Evolutionary conservation across 1,140 invertebrate genomes (phyloP), one percentile per base, ranked within the genome.

Genomic region (Chrysopa pallens): DNA sequence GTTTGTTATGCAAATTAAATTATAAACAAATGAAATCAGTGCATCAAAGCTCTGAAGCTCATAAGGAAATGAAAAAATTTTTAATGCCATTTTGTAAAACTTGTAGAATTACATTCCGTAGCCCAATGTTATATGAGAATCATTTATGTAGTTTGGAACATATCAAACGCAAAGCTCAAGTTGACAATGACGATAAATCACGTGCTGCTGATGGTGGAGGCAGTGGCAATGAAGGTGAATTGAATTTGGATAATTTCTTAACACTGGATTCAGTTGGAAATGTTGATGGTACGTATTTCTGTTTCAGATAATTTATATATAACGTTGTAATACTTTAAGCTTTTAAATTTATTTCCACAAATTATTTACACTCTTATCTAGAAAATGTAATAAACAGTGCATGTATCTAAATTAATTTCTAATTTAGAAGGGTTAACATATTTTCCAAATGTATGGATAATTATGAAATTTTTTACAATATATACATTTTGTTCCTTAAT

Each of bases 211-310:
- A 56, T 31, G 52, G 48, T 38, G 52, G 49, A 12, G 47, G 38
- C 12, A 78, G 73, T 48, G 75, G 62, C 1, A 75, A 76, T 50
- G 78, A 80, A 46, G 76, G 78, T 39, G 78, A 82, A 56, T 70
- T 80, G 4, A 78, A 84, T 64, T 67, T 85, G 37, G 80, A 84
- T 40, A 84, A 84, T 54, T 85, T 85, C 50, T 80, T 84, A 66
- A 84, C 81, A 23, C 67, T 87, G 7, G 83, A 85, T 60, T 84
- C 81, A 13, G 79, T 85, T 13, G 82, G 83, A n/a, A 80, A 82
- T 61, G 78, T 80, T 13, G 82, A 85, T 64, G 80, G 76, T 74
- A 63, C 58, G 47, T 54, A 57, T 39, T 51, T 43, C 49, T 8
- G 54, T 33, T 33, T 33, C n/a, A n/a, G n/a, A n/a, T n/a, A n/a